Evolutionary conservation across 1,140 invertebrate genomes (phyloP).

Genomic region (Tribolium castaneum): DNA sequence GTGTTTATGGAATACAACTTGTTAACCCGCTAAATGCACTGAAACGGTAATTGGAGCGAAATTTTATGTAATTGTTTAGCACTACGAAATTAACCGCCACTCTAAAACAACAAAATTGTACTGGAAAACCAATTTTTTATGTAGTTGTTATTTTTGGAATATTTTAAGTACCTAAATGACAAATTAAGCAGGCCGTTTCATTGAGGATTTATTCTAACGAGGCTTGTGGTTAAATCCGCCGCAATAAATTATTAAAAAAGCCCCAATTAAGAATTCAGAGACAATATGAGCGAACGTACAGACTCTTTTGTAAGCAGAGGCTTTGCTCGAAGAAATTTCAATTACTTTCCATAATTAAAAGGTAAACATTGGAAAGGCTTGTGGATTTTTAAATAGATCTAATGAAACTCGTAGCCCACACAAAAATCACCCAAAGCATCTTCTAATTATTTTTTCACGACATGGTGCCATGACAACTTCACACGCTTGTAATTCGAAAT

Average conservation of each 20-base stretch:
- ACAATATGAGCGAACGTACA: not conserved
- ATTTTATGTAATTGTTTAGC: not conserved
- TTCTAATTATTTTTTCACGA: not conserved
- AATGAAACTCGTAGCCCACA: not conserved
- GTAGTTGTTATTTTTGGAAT: no score
- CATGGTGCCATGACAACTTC: not conserved
- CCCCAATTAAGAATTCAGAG: constrained; percentile 1
- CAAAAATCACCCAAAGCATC: not conserved
- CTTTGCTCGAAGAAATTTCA: constrained; percentile 13
- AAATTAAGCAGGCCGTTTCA: not conserved
- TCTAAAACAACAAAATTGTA: no score
- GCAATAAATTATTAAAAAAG: constrained; percentile 13
- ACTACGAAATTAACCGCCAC: no score
- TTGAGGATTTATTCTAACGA: not conserved
- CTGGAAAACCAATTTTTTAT: no score
- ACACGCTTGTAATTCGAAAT: not conserved
- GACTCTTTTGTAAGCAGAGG: not conserved
- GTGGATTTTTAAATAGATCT: not conserved
- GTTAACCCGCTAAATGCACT: not conserved
- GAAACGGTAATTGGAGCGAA: not conserved
- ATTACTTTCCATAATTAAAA: constrained; percentile 10
- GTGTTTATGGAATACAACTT: not conserved
- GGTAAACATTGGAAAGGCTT: constrained; percentile 1
- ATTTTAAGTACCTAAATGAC: not conserved
- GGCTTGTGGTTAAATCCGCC: not conserved